A percentile compares a stretch with the other conserved stretches of the same genome.
These are phyloP conservation scores for Tetranychus cinnabarinus DNA, from an alignment of 1,140 invertebrate species.

Conservation along the genomic window DNA sequence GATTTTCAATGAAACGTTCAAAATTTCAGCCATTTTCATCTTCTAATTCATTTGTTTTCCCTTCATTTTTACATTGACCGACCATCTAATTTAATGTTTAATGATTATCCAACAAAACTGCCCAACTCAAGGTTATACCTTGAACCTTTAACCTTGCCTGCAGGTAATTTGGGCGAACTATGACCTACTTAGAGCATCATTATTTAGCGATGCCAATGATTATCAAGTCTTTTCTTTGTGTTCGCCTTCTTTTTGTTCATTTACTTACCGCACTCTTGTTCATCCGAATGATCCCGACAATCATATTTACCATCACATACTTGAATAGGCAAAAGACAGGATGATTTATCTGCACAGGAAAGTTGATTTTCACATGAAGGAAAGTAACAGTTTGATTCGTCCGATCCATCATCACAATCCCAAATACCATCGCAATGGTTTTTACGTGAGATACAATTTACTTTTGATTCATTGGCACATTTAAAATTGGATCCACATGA, in stretches of 20 bases:
- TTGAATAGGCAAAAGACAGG: conserved; percentile 8
- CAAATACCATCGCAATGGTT: conserved; percentile 41
- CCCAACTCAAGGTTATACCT: too few species aligned
- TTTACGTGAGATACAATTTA: conserved; percentile 40
- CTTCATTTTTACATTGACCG: too few species aligned
- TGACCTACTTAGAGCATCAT: too few species aligned
- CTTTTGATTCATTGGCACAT: conserved; percentile 4
- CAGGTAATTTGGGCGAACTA: too few species aligned
- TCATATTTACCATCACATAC: conserved; percentile 12
- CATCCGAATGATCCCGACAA: conserved; percentile 26
- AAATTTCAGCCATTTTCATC: too few species aligned
- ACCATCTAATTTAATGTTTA: too few species aligned
- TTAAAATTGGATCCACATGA: conserved; percentile 7
- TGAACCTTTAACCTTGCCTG: too few species aligned
- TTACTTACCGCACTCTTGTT: conserved; percentile 20
- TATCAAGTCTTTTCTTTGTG: too few species aligned
- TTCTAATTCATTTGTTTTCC: too few species aligned
- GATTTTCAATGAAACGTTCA: too few species aligned
- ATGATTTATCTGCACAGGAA: conserved; percentile 10
- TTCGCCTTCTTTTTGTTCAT: not conserved
- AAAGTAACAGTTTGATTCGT: conserved; percentile 46
- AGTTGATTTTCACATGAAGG: conserved; percentile 11
- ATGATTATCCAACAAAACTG: too few species aligned
- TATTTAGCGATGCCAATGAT: too few species aligned
- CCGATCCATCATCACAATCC: conserved; percentile 51